These are phyloP conservation scores for Dipodomys ordii DNA, from an alignment of 2,113 vertebrate genomes.

Conservation along the genomic window DNA sequence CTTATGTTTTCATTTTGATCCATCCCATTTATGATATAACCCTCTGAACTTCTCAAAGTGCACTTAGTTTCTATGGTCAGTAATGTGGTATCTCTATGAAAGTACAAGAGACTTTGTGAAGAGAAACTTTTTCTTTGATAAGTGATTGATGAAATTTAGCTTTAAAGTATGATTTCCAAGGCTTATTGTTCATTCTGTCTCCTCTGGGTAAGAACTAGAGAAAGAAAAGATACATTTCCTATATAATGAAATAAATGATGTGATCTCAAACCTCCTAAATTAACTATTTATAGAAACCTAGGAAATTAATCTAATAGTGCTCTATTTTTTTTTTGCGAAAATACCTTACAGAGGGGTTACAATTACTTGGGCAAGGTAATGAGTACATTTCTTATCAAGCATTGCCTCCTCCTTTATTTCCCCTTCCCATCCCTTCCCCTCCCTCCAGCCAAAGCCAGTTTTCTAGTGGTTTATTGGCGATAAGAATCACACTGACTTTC, in stretches of 20 bases:
- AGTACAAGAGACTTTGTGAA: background rate
- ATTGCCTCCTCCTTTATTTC: too few relatives aligned
- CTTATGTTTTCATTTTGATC: background rate
- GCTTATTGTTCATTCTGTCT: background rate
- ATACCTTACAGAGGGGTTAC: too few relatives aligned
- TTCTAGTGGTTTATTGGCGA: too few relatives aligned
- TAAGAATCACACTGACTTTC: too few relatives aligned
- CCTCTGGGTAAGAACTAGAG: background rate
- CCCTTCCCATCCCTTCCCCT: too few relatives aligned
- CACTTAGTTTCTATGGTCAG: background rate
- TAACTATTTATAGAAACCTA: background rate
- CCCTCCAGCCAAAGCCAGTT: too few relatives aligned
- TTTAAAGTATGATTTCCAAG: background rate
- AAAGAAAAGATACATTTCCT: background rate
- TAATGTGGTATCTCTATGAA: background rate
- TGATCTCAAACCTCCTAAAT: background rate
- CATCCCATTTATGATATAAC: background rate
- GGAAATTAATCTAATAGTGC: background rate
- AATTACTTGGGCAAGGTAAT: too few relatives aligned
- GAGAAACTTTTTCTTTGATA: background rate
- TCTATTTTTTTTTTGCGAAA: too few relatives aligned
- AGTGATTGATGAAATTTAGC: conserved; percentile 12
- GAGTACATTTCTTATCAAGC: too few relatives aligned
- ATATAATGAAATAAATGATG: background rate
- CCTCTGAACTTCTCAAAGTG: background rate